These are phyloP conservation scores for Hippocampus barbouri DNA, from an alignment of 2,113 vertebrate genomes.

Conservation along the genomic window DNA sequence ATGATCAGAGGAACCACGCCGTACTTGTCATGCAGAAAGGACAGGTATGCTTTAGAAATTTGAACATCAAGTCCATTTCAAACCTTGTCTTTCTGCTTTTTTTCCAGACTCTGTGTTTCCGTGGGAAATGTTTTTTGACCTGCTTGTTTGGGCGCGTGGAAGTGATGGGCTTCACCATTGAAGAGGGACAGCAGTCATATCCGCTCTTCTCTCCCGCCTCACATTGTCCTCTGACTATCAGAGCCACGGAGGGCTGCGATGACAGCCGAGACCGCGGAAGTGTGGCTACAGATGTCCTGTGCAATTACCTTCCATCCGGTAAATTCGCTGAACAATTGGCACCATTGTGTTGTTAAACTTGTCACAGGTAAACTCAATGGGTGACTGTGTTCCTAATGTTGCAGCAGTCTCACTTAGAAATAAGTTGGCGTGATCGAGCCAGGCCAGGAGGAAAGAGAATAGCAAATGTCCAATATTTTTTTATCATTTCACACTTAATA, in stretches of 20 bases:
- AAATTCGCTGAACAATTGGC: background rate
- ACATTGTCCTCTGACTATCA: constrained; percentile 77
- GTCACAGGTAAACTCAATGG: background rate
- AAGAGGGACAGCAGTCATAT: constrained; percentile 80
- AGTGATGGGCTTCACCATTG: constrained; percentile 81
- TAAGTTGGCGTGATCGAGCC: no score
- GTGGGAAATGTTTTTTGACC: constrained; percentile 81
- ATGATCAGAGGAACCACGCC: constrained; percentile 55
- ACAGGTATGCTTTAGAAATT: constrained; percentile 56
- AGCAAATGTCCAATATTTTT: no score
- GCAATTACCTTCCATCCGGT: constrained; percentile 73
- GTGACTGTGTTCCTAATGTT: background rate
- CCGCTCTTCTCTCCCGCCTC: constrained; percentile 81
- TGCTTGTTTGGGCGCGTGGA: constrained; percentile 87
- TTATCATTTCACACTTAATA: no score
- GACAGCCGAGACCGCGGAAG: constrained; percentile 56
- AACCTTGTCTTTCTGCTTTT: background rate
- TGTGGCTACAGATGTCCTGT: constrained; percentile 69
- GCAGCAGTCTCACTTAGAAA: no score
- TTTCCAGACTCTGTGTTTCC: constrained; percentile 77
- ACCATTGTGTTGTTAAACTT: background rate
- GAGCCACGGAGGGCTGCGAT: constrained; percentile 54
- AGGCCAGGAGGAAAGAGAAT: no score
- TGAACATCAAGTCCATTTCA: background rate
- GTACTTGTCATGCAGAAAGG: constrained; percentile 71